Base-by-base conservation (phyloP, 2,797 vertebrate species). In the Sebastes cheni region DNA sequence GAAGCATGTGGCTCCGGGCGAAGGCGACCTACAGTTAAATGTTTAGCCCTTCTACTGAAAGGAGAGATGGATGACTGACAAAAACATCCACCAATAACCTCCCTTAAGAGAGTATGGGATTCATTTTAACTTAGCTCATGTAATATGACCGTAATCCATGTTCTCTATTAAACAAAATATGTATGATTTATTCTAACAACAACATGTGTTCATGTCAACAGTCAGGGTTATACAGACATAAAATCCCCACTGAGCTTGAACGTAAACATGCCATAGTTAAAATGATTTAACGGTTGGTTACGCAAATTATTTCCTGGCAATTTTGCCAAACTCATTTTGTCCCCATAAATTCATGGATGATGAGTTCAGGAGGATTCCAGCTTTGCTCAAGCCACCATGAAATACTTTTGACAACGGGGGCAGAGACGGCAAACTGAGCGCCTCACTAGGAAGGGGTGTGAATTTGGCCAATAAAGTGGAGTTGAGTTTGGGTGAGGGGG, bases 81-180 rank as follows among this genome's bases (percentile, higher is more conserved):
- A 90, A 91, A 90, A 80, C 84, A 86, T 88, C 80, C 62, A 88
- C 65, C 67, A 68, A 86, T 84, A 88, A 91, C 84, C 75, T 76
- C 25, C 30, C 73, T 75, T 77, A 76, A 79, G 70, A 86, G 75
- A 87, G 82, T 80, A 77, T 74, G 70, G 61, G 83, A 87, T 95
- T 88, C 72, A 67, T 92, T 95, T 94, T 86, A 89, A 90, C 85
- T 92, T 83, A 78, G 86, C 64, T 75, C 75, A 72, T 85, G 93
- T 92, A 96, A 94, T 89, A 84, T 76, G 89, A 94, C 52, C 72
- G 9, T 80, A 69, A 86, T 78, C 67, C 22, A 62, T 78, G 50
- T 75, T 76, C 67, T 61, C 59, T 77, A 64, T 64, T 80, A 81
- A 87, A 77, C 54, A 68, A 82, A 78, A 87, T 82, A 68, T 61